These are phyloP conservation scores for Sinocyclocheilus maitianheensis DNA, from an alignment of 2,113 vertebrate genomes.

Conservation along the genomic window DNA sequence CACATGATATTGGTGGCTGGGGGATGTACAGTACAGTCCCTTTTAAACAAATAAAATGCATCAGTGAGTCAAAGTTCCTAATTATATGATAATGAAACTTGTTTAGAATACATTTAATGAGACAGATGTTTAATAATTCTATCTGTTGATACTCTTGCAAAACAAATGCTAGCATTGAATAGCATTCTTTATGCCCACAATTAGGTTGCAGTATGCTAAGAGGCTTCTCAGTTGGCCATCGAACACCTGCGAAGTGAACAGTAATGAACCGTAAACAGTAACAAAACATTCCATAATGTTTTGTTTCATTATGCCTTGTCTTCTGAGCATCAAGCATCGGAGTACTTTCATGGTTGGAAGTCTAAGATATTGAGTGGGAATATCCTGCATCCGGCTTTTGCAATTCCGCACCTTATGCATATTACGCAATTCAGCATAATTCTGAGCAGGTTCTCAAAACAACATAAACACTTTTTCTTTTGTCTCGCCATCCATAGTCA, in stretches of 20 bases:
- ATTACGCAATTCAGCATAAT: background rate
- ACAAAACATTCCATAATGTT: too few relatives aligned
- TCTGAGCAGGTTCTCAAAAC: background rate
- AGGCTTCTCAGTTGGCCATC: background rate
- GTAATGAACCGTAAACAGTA: background rate
- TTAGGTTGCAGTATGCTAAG: background rate
- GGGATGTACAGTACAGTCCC: too few relatives aligned
- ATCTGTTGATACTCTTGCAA: background rate
- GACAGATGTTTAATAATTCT: too few relatives aligned
- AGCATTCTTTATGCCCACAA: background rate
- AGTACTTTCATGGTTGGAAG: background rate
- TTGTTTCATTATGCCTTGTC: background rate
- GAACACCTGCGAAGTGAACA: background rate
- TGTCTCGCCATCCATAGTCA: background rate
- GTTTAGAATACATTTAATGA: too few relatives aligned
- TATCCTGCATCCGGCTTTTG: background rate
- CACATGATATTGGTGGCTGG: too few relatives aligned
- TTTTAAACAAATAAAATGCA: too few relatives aligned
- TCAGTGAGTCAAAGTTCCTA: background rate
- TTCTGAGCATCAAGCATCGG: background rate
- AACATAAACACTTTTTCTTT: background rate
- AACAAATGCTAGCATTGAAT: background rate
- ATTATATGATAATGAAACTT: background rate
- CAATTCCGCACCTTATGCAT: too few relatives aligned
- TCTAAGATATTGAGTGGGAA: background rate